phyloP scores from a whole-genome alignment of 2,113 vertebrate genomes.

The Anoplopoma fimbria region DNA sequence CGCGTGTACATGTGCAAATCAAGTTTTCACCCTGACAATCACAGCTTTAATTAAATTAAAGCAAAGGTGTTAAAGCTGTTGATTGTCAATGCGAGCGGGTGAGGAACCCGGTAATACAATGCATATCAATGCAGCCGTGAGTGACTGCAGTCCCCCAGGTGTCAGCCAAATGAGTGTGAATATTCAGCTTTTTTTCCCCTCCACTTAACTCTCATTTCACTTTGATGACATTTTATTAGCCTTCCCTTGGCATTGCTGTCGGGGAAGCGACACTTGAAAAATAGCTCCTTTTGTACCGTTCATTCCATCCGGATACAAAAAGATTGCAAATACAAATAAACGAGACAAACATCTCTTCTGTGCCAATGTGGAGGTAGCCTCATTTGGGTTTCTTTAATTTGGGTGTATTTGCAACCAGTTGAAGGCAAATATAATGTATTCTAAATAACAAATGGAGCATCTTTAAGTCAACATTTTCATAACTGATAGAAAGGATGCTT shows the following conservation, averaged over 20 bases:
- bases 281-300: slow-evolving; percentile 45
- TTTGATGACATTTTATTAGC: slow-evolving; percentile 83
- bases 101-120: slow-evolving; percentile 78
- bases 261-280: slow-evolving; percentile 61
- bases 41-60: slow-evolving; percentile 88
- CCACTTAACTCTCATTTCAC: slow-evolving; percentile 84
- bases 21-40: slow-evolving; percentile 81
- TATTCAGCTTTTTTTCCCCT: slow-evolving; percentile 84
- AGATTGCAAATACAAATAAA: slow-evolving; percentile 35
- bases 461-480: background rate
- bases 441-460: background rate
- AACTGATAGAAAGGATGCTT: background rate
- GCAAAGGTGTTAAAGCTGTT: slow-evolving; percentile 83
- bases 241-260: slow-evolving; percentile 66
- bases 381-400: slow-evolving; percentile 8
- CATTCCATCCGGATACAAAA: slow-evolving; percentile 39
- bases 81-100: slow-evolving; percentile 75
- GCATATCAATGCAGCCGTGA: slow-evolving; percentile 84
- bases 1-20: slow-evolving; percentile 76
- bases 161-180: slow-evolving; percentile 84
- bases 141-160: slow-evolving; percentile 82
- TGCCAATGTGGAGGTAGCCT: slow-evolving; percentile 1
- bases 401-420: background rate
- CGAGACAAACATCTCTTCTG: slow-evolving; percentile 15
- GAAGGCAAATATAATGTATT: background rate